Evolutionary conservation across 1,140 invertebrate species (phyloP).

Genomic region (Akabosia matsudoensis): DNA sequence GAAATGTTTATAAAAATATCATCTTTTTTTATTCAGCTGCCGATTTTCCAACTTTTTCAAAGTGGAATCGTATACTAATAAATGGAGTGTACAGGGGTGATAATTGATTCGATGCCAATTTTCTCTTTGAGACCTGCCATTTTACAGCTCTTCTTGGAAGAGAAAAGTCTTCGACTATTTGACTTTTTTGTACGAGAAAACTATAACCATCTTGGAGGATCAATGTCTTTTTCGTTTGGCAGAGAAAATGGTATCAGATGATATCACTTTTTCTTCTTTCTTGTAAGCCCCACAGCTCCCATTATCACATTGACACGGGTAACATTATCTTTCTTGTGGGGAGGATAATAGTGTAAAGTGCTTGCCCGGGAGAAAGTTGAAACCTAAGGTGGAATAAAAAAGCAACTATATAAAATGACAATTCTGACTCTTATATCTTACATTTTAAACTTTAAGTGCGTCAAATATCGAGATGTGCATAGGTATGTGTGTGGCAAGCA

Average conservation of each 20-base stretch:
- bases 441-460: background rate
- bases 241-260: background rate
- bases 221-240: background rate
- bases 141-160: background rate
- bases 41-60: too few relatives aligned
- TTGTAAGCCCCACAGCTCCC: conserved; percentile 8
- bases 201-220: background rate
- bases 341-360: background rate
- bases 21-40: too few relatives aligned
- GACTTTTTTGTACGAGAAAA: too few relatives aligned
- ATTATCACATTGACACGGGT: conserved; percentile 23
- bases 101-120: background rate
- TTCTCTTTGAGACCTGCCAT: background rate
- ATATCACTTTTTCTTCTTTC: conserved; percentile 17
- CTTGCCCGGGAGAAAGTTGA: background rate
- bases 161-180: background rate
- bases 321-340: conserved; percentile 5
- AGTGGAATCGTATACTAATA: too few relatives aligned
- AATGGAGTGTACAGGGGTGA: too few relatives aligned
- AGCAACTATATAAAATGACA: background rate
- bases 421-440: background rate
- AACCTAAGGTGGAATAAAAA: background rate
- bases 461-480: background rate
- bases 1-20: background rate
- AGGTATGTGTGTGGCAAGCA: too few relatives aligned